These are phyloP conservation scores for Pseudotriccus pelzelni DNA, from an alignment of 2,797 vertebrate species.

Conservation along the genomic window DNA sequence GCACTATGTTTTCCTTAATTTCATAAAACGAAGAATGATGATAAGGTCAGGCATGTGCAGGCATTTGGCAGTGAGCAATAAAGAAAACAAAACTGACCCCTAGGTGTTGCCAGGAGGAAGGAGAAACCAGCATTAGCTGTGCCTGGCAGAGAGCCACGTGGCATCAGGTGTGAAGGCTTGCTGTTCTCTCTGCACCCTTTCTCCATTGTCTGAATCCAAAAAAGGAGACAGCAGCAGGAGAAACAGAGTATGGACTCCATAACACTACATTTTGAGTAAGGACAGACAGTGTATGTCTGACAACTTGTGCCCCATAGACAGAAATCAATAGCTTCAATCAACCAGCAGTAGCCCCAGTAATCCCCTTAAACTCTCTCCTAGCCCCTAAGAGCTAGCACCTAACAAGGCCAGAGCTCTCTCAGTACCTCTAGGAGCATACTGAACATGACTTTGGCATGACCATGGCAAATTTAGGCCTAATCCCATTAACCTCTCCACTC, in stretches of 20 bases:
- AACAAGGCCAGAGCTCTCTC: neutral
- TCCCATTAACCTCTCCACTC: neutral
- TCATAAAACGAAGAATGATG: neutral
- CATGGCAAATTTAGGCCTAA: neutral
- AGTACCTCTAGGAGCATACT: neutral
- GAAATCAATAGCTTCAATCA: neutral
- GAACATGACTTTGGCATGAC: neutral
- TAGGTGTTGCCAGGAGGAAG: neutral
- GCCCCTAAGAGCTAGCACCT: neutral
- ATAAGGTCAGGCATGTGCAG: neutral
- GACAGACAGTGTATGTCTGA: rapidly evolving
- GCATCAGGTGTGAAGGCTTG: neutral
- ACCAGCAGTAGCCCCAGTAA: neutral
- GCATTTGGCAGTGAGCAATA: neutral
- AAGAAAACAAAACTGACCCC: neutral
- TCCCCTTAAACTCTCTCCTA: neutral
- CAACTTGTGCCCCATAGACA: neutral
- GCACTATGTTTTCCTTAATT: neutral
- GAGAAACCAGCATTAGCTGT: neutral
- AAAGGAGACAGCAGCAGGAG: neutral
- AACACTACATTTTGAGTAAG: neutral
- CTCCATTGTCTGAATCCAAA: neutral
- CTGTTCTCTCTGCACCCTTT: neutral
- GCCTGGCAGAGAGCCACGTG: rapidly evolving
- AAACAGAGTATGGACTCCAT: neutral